These are phyloP conservation scores for Rhineura floridana DNA, from an alignment of 2,113 vertebrate species.

Conservation along the genomic window DNA sequence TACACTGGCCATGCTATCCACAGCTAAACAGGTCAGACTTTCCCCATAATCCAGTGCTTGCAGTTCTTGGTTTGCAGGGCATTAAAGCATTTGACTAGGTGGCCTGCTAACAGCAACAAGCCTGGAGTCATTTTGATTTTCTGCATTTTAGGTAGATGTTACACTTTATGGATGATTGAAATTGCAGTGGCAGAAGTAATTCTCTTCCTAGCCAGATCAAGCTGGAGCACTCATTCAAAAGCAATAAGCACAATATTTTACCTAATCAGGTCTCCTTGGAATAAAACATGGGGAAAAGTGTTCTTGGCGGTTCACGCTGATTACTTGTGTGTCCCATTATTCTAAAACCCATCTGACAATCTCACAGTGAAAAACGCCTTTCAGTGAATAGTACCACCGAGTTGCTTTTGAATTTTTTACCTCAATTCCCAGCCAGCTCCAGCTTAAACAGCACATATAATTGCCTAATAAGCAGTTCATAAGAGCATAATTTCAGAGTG, in stretches of 20 bases:
- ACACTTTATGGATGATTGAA: conserved; percentile 45
- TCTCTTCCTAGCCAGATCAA: conserved; percentile 50
- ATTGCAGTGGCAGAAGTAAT: conserved; percentile 47
- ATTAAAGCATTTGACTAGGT: conserved; percentile 17
- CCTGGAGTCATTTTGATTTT: conserved; percentile 23
- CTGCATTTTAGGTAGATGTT: conserved; percentile 29
- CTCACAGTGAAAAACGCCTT: conserved; percentile 51
- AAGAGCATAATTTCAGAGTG: conserved; percentile 69
- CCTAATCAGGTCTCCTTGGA: conserved; percentile 58
- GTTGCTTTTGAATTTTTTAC: conserved; percentile 64
- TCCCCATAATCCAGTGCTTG: background rate
- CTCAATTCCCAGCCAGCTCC: conserved; percentile 60
- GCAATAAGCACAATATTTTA: conserved; percentile 51
- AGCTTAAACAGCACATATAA: conserved; percentile 66
- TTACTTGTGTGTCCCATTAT: conserved; percentile 60
- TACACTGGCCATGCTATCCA: too few relatives aligned
- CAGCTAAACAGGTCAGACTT: background rate
- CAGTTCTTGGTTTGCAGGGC: background rate
- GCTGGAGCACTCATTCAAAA: conserved; percentile 59
- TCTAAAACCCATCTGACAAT: conserved; percentile 56
- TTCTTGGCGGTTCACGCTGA: conserved; percentile 51
- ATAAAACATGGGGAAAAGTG: conserved; percentile 48
- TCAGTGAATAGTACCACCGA: conserved; percentile 58
- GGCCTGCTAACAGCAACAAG: conserved; percentile 1
- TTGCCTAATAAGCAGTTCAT: conserved; percentile 71